Evolutionary conservation across 2,888 invertebrate genomes (phyloP), one percentile per base, ranked within the genome.

Genomic region (Trypoxylon attenuatum): DNA sequence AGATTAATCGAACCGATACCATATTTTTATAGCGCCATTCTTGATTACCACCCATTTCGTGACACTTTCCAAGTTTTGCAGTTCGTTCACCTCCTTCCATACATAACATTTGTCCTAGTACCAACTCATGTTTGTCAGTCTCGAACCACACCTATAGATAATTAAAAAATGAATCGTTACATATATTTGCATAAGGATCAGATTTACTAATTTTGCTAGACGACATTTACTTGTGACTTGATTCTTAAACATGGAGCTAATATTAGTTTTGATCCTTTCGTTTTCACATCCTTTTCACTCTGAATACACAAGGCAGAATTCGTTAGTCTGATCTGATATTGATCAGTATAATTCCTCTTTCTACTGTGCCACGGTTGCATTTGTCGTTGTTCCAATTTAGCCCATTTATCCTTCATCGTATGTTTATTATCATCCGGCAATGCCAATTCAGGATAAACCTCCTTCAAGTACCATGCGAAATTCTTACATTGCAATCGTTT

Each of bases 31-130:
- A 94, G 52, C 92, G 92, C 98, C 98, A 99, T 81, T 96, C 95
- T 87, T 98, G 98, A 71, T 94, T 91, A 0, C 95, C 95, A 8
- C 95, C 94, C 89, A 96, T 93, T 85, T 96, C 96, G 81, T 97
- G 97, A 82, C 98, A 98, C 87, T 98, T 98, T 75, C 94, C 92
- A 6, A 98, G 88, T 56, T 91, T 89, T 0, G 96, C 95, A 46
- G 89, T 88, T 46, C 89, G 86, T 55, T 89, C 89, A 8, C 89
- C 88, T 0, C 94, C 93, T 87, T 98, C 97, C 75, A 99, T 87
- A 82, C 98, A 97, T 8, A 97, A 88, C 25, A 94, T 88, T 69
- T 95, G 93, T 0, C 94, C 94, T 54, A 98, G 88, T 8, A 97
- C 92, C 27, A 98, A 86, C 87, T 98, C 97, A 49, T 91, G 90